Conservation (phyloP, 1,140 invertebrate genomes). For the Yoshiicerus persimilis region DNA sequence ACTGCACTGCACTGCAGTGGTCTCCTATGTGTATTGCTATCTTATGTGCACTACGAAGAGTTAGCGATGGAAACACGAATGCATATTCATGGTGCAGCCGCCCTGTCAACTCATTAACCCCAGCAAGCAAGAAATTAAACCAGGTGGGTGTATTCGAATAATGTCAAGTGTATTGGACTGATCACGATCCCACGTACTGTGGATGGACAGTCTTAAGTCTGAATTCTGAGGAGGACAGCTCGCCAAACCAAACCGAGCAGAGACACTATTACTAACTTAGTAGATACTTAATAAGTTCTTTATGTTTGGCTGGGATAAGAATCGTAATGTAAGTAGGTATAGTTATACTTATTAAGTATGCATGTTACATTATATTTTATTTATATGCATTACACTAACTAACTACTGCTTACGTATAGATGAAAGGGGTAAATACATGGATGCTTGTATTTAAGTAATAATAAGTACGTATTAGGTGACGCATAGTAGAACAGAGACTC, state of each 20-base stretch:
- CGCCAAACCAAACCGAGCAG: no score
- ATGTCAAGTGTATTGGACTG: constrained; percentile 36
- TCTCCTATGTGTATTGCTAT: not conserved
- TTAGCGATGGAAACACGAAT: not conserved
- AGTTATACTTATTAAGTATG: not conserved
- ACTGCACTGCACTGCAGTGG: not conserved
- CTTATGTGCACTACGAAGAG: not conserved
- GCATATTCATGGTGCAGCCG: constrained; percentile 35
- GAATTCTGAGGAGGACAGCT: not conserved
- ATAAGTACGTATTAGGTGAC: not conserved
- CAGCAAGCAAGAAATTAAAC: constrained; percentile 40
- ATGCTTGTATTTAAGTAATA: not conserved
- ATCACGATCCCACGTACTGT: constrained; percentile 27
- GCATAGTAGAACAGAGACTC: not conserved
- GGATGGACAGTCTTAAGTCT: not conserved
- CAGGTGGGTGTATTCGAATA: constrained; percentile 48
- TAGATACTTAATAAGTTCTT: not conserved
- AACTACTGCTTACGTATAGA: not conserved
- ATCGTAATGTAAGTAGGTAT: not conserved
- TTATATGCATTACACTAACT: not conserved
- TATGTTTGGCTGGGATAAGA: not conserved
- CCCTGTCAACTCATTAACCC: constrained; percentile 48
- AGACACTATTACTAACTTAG: not conserved
- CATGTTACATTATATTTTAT: no score
- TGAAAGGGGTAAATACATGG: not conserved